These are phyloP conservation scores for Oxyura jamaicensis DNA, from an alignment of 2,113 vertebrate genomes.

Conservation along the genomic window DNA sequence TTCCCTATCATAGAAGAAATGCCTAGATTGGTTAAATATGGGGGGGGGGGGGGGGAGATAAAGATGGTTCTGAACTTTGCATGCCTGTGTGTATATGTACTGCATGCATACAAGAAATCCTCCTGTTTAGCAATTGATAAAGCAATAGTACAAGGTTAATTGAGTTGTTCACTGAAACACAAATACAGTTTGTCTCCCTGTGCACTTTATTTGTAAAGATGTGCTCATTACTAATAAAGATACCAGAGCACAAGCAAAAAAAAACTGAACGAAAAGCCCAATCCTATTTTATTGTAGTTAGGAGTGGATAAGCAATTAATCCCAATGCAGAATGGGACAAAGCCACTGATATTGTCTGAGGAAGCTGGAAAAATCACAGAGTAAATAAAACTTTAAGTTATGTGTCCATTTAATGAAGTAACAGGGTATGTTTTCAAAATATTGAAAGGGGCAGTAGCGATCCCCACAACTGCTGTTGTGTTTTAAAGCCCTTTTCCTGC, in stretches of 20 bases:
- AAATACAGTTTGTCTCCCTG: not conserved
- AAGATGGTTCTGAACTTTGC: not conserved
- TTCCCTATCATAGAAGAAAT: not conserved
- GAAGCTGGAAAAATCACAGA: not conserved
- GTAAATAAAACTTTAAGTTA: not conserved
- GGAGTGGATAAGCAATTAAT: not conserved
- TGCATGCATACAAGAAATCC: not conserved
- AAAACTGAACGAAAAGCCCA: not conserved
- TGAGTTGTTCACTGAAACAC: too few relatives aligned
- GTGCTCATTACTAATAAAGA: too few relatives aligned
- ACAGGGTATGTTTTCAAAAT: not conserved
- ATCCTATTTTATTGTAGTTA: not conserved
- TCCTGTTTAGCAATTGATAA: not conserved
- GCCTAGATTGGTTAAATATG: not conserved
- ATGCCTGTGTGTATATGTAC: not conserved
- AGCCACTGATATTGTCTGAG: not conserved
- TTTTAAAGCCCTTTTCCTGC: not conserved
- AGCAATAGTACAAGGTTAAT: not conserved
- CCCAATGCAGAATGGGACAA: too few relatives aligned
- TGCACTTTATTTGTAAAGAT: not conserved
- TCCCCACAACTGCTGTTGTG: not conserved
- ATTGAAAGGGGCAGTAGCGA: not conserved
- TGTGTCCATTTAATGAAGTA: not conserved
- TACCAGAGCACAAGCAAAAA: not conserved
- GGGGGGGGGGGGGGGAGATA: not conserved